Percentiles rank a stretch among this genome's conserved stretches.
Conservation (phyloP, 37 sponge, comb jelly and placozoan genomes). For the Aphrocallistes beatrix region DNA sequence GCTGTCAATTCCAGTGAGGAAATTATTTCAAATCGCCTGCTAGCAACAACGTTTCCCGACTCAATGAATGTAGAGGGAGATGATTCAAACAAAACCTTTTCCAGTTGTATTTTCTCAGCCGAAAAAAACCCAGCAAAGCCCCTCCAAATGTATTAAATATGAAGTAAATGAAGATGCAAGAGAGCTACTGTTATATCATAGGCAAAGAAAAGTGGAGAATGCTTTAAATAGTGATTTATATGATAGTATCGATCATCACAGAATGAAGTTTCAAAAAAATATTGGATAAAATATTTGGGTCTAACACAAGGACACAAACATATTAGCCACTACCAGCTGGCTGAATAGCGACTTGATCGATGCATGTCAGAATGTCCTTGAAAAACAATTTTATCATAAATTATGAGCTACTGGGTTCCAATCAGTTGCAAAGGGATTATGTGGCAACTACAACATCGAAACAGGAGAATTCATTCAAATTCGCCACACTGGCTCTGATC, state of each 20-base stretch:
- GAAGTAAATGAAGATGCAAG: neutral
- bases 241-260: too few relatives aligned
- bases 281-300: too few relatives aligned
- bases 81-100: neutral
- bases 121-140: neutral
- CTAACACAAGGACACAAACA: too few relatives aligned
- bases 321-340: neutral
- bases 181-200: neutral
- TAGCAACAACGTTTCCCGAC: neutral
- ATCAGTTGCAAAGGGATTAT: conserved; percentile 19
- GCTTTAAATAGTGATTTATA: neutral
- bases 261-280: too few relatives aligned
- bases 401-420: conserved; percentile 23
- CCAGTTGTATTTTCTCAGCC: neutral
- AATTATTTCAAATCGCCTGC: neutral
- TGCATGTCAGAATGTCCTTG: conserved; percentile 17
- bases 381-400: conserved; percentile 16
- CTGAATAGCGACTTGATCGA: neutral
- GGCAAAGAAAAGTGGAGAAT: neutral
- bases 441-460: conserved; percentile 21
- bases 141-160: too few relatives aligned
- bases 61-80: neutral
- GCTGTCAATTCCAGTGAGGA: too few relatives aligned
- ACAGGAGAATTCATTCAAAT: conserved; percentile 21
- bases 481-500: neutral